Percentiles rank a stretch among this genome's conserved stretches.
phyloP scores from a whole-genome alignment of 1,140 invertebrate genomes.

The Protaetia brevitarsis region DNA sequence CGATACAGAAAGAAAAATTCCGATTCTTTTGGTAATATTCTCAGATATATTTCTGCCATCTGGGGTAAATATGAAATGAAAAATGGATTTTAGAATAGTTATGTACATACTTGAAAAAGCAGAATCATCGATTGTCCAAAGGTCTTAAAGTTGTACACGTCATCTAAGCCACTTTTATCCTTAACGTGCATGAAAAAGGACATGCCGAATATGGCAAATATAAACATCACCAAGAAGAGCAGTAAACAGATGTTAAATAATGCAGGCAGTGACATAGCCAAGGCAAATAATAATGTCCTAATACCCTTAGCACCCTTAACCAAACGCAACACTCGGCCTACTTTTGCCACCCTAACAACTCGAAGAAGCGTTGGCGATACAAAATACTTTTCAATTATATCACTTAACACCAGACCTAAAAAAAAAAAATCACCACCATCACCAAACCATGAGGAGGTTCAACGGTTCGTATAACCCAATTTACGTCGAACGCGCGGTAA shows the following conservation, averaged over 20 bases:
- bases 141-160: slow-evolving; percentile 98
- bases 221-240: slow-evolving; percentile 98
- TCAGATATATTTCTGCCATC: no score
- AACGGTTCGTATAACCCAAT: no score
- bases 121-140: slow-evolving; percentile 97
- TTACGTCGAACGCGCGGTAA: no score
- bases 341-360: slow-evolving; percentile 96
- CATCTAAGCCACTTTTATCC: slow-evolving; percentile 87
- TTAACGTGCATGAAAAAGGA: slow-evolving; percentile 99
- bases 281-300: slow-evolving; percentile 91
- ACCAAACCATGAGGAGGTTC: no score
- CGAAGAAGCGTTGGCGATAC: slow-evolving; percentile 95
- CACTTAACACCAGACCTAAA: slow-evolving; percentile 89
- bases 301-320: slow-evolving; percentile 98
- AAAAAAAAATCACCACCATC: slow-evolving; percentile 34
- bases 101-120: slow-evolving; percentile 80
- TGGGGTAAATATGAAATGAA: no score
- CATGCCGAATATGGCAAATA: slow-evolving; percentile 99
- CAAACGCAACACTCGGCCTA: slow-evolving; percentile 92
- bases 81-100: no score
- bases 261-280: slow-evolving; percentile 97
- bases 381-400: slow-evolving; percentile 96
- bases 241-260: slow-evolving; percentile 98
- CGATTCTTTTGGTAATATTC: no score
- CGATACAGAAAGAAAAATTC: no score